Evolutionary conservation across 1,140 invertebrate species (phyloP), one percentile per base, ranked within the genome.

Genomic region (Phocides pigmalion): DNA sequence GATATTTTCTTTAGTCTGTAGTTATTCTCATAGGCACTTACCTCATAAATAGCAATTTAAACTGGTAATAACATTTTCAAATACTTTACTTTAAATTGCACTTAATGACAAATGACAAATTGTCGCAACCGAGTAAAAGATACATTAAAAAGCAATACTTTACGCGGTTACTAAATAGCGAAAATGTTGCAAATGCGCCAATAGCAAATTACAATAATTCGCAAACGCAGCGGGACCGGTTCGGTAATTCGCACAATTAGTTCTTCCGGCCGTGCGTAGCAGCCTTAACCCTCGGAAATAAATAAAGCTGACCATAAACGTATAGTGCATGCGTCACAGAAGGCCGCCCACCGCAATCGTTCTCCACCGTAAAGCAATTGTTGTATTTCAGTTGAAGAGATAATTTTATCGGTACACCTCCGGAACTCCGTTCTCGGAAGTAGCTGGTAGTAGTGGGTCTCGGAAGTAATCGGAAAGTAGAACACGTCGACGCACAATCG

Each of bases 201-300:
- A 5, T 4, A 50, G 32, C 20, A 32, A 50, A 50, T 50, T 50
- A 50, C 47, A 28, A 50, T 50, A 14, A 32, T 50, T 50, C 47
- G 47, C 22, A 14, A 50, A 28, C 47, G 25, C 47, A 49, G 11
- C 44, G 20, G 3, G 9, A 50, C 49, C 49, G 49, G 49, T 51
- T 25, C 19, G 19, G 17, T 54, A 41, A 54, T 41, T 39, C 51
- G 37, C 51, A 20, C 51, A 54, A 54, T 63, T 63, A 68, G 42
- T 2, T 58, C 16, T 62, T 15, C 44, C 56, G 20, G 17, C 50
- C 32, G 56, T 15, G 67, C 67, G 56, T 69, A 20, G 53, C 62
- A 56, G 47, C 67, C 67, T 69, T 69, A 62, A 64, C 67, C 50
- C 51, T 62, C 46, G 49, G 25, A 50, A 44, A 44, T 42, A 61